These are phyloP conservation scores for Anthoptus insignis DNA, from an alignment of 2,888 invertebrate genomes.

Conservation along the genomic window DNA sequence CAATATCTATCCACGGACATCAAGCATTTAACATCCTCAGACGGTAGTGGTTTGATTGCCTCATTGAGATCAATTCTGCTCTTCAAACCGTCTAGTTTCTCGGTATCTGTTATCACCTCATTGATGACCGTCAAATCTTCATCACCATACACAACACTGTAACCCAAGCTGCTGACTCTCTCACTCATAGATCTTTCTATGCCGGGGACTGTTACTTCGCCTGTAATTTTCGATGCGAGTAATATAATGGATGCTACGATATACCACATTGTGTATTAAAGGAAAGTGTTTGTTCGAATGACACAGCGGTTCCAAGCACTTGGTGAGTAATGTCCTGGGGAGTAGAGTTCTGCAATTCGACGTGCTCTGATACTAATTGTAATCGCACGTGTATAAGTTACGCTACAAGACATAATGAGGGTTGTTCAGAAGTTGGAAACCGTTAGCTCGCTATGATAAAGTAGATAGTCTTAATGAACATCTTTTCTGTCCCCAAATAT, in stretches of 20 bases:
- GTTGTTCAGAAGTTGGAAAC: slow-evolving; percentile 57
- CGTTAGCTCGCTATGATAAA: slow-evolving; percentile 32
- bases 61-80: slow-evolving; percentile 59
- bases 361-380: slow-evolving; percentile 65
- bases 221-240: slow-evolving; percentile 45
- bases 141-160: slow-evolving; percentile 69
- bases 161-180: slow-evolving; percentile 64
- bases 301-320: slow-evolving; percentile 5
- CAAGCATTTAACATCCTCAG: slow-evolving; percentile 76
- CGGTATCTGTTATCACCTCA: slow-evolving; percentile 64
- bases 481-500: no score
- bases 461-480: no score
- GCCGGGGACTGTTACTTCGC: slow-evolving; percentile 57
- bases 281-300: no score
- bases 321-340: slow-evolving; percentile 47
- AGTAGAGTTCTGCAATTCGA: slow-evolving; percentile 58
- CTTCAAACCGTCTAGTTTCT: slow-evolving; percentile 60
- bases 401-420: slow-evolving; percentile 60
- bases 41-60: slow-evolving; percentile 61
- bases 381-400: slow-evolving; percentile 56
- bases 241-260: slow-evolving; percentile 47
- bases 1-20: slow-evolving; percentile 78
- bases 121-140: slow-evolving; percentile 69
- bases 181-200: slow-evolving; percentile 62
- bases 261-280: slow-evolving; percentile 61